phyloP scores from a whole-genome alignment of 2,113 vertebrate species.

The Callospermophilus lateralis region DNA sequence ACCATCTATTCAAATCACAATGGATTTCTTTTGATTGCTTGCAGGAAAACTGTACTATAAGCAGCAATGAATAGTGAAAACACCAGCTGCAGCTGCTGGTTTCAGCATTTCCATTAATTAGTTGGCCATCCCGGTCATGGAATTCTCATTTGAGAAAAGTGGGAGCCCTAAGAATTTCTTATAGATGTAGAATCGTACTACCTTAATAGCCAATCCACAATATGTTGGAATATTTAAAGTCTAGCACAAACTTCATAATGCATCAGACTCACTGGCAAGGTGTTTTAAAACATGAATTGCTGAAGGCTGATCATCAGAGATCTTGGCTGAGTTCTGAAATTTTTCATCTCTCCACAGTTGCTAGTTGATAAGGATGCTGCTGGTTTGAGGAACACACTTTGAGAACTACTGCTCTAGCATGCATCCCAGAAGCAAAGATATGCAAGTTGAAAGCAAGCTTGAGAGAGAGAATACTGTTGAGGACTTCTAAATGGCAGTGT shows the following conservation, averaged over 20 bases:
- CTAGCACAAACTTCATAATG: neutral
- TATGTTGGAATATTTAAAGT: neutral
- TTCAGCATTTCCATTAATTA: neutral
- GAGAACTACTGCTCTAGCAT: neutral
- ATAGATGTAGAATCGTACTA: neutral
- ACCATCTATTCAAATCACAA: neutral
- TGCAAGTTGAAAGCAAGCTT: neutral
- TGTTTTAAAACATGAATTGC: neutral
- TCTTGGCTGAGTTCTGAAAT: neutral
- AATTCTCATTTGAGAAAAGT: neutral
- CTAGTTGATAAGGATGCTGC: neutral
- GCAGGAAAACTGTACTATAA: neutral
- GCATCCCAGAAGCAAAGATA: neutral
- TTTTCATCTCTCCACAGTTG: neutral
- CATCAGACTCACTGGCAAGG: neutral
- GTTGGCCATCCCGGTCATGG: neutral
- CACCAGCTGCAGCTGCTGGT: neutral
- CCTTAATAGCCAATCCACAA: neutral
- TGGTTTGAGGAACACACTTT: neutral
- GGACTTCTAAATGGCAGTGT: neutral
- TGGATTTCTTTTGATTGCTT: neutral
- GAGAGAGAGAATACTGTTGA: neutral
- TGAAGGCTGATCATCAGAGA: neutral
- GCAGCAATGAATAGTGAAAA: neutral
- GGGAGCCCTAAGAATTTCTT: neutral